These are phyloP conservation scores for Phrynocephalus vlangalii DNA, from an alignment of 2,797 vertebrate genomes.

Conservation along the genomic window DNA sequence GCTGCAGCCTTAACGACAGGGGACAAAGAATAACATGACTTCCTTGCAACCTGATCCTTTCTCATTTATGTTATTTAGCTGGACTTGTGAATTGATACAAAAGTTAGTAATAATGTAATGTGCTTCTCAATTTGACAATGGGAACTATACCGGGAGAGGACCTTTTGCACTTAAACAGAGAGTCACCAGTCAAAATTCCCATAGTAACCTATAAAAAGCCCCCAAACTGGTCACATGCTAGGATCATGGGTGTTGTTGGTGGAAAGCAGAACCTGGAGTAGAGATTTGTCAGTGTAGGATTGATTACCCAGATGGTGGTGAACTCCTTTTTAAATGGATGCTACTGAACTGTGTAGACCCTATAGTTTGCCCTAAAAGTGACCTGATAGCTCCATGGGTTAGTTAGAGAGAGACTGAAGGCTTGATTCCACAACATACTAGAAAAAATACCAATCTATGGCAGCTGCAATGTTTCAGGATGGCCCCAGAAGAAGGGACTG, in stretches of 20 bases:
- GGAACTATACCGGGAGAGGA: not conserved
- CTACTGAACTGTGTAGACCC: not conserved
- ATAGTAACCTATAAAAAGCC: not conserved
- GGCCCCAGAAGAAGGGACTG: too few species aligned
- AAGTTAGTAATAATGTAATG: not conserved
- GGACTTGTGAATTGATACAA: not conserved
- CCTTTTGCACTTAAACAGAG: not conserved
- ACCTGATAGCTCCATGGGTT: too few species aligned
- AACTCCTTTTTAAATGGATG: not conserved
- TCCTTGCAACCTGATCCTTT: not conserved
- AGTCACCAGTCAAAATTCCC: not conserved
- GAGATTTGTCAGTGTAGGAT: not conserved
- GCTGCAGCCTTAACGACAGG: slow-evolving; percentile 25
- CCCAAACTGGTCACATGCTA: not conserved
- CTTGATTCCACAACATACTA: too few species aligned
- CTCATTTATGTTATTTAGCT: not conserved
- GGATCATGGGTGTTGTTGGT: not conserved
- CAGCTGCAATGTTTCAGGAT: too few species aligned
- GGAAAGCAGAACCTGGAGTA: not conserved
- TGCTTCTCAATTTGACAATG: not conserved
- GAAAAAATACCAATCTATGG: too few species aligned
- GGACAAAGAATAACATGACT: not conserved
- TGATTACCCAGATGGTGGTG: not conserved
- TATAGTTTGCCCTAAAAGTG: not conserved
- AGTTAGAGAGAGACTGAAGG: too few species aligned